These are phyloP conservation scores for Danaus plexippus DNA, from an alignment of 1,140 invertebrate genomes.

Conservation along the genomic window DNA sequence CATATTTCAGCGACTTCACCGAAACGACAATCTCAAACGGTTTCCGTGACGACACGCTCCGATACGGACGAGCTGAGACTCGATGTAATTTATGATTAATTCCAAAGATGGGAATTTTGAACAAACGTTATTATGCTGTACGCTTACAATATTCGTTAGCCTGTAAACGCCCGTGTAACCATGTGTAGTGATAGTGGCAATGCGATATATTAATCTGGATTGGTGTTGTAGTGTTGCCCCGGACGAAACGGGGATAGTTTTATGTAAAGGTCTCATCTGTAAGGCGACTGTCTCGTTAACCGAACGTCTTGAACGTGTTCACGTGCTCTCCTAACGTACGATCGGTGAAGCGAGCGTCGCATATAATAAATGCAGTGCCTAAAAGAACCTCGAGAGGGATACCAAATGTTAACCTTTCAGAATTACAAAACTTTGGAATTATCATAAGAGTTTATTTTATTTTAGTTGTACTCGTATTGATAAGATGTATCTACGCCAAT, in stretches of 20 bases:
- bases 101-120: conserved; percentile 63
- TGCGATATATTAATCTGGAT: conserved; percentile 39
- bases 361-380: conserved; percentile 39
- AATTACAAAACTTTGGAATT: conserved; percentile 53
- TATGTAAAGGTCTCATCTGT: conserved; percentile 2
- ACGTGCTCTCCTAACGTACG: too few relatives aligned
- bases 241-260: conserved; percentile 37
- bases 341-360: too few relatives aligned
- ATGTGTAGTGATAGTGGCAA: conserved; percentile 41
- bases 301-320: conserved; percentile 3
- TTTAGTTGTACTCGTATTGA: conserved; percentile 36
- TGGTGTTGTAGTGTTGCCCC: conserved; percentile 54
- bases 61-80: conserved; percentile 1
- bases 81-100: conserved; percentile 30
- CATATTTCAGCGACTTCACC: too few relatives aligned
- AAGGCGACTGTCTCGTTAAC: conserved; percentile 3
- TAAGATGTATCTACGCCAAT: conserved; percentile 58
- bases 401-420: conserved; percentile 43
- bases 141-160: conserved; percentile 42
- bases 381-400: conserved; percentile 60
- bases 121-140: conserved; percentile 56
- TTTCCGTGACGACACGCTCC: conserved; percentile 2
- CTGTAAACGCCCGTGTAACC: conserved; percentile 43
- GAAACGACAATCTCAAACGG: too few relatives aligned
- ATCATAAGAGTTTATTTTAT: conserved; percentile 51